phyloP scores from a whole-genome alignment of 2,797 vertebrate species.

The Fringilla coelebs region DNA sequence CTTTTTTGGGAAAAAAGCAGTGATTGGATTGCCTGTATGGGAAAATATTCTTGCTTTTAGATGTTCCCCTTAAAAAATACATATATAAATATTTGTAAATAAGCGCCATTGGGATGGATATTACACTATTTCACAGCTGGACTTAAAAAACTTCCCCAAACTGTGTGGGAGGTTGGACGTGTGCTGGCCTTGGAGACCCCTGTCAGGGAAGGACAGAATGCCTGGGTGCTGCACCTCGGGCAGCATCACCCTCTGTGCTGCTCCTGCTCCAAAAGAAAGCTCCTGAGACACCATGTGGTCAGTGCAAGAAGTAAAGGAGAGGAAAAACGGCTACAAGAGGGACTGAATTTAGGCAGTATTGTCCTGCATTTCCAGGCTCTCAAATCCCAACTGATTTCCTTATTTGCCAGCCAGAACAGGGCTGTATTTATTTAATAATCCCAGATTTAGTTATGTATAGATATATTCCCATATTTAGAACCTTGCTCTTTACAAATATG shows the following conservation, averaged over 20 bases:
- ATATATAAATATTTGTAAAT: neutral
- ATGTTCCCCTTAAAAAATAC: neutral
- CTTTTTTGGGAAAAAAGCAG: rapidly evolving
- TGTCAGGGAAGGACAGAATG: neutral
- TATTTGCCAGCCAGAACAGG: neutral
- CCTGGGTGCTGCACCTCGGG: neutral
- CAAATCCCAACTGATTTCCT: rapidly evolving
- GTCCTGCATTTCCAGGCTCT: neutral
- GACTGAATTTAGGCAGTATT: neutral
- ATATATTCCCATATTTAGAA: neutral
- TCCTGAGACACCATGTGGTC: conserved; percentile 52
- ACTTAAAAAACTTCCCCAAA: neutral
- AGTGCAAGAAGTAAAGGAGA: neutral
- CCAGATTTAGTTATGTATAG: neutral
- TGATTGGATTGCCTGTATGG: too few species aligned
- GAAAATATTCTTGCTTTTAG: neutral
- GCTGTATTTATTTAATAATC: neutral
- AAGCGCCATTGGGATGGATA: neutral
- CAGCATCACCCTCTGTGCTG: neutral
- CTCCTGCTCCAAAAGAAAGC: neutral
- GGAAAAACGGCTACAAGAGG: neutral
- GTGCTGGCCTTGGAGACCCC: neutral
- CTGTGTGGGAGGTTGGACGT: neutral
- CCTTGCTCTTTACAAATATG: neutral
- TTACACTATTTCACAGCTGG: neutral